Base-by-base conservation (phyloP, 2,113 vertebrate species). In the Dipodomys ordii region DNA sequence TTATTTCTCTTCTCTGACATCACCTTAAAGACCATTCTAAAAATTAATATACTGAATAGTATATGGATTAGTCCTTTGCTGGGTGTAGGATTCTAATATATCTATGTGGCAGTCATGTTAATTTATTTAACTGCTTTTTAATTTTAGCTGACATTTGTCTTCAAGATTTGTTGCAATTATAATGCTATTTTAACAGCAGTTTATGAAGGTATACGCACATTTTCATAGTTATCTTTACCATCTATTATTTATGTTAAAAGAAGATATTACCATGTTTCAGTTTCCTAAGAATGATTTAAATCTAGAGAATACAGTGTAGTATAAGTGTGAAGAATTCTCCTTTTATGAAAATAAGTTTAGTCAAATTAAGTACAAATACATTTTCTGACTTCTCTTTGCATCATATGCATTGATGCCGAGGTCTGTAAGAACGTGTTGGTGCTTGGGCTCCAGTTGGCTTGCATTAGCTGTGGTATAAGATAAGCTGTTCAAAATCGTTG, bases 81-180 rank as follows among this genome's bases (percentile, higher is more conserved):
- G 18, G 22, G 69, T 94, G 30, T 78, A 35, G 77, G 81, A 77
- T 96, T 85, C 78, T 95, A 87, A 95, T 95, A 87, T 90, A 89
- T 94, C 96, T 94, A 60, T 88, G 84, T 96, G 93, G 93, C 74
- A 74, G 5, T 12, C 90, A 85, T 93, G 93, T 88, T 92, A 97
- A 97, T 97, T 94, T 96, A 97, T 97, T 96, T 96, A 98, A 97
- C 97, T 95, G 73, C 95, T 97, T 97, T 93, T 87, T 92, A 96
- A 96, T 96, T 96, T 95, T 94, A 92, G 91, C 83, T 95, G 89
- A 94, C 87, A 90, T 95, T 97, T 95, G 92, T 80, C 84, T 90
- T 97, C 91, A 93, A 94, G 91, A 97, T 97, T 95, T 92, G 81
- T 97, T 93, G 88, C 64, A 95, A 95, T 96, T 96, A 94, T 94